phyloP scores from a whole-genome alignment of 2,888 invertebrate species.

The Cosmorhoe ocellata region DNA sequence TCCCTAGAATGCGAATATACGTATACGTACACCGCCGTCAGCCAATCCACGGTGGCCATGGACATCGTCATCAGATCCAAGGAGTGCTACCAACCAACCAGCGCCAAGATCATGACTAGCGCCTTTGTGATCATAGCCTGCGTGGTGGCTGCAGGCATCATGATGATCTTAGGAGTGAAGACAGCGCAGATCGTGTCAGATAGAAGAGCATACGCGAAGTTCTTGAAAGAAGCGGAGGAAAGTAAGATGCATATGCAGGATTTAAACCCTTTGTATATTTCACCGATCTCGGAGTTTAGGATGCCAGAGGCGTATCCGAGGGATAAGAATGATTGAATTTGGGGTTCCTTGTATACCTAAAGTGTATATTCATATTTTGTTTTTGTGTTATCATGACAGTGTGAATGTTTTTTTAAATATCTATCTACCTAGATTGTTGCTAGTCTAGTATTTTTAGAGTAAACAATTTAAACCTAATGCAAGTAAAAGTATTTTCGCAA shows the following conservation, averaged over 20 bases:
- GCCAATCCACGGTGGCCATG: conserved; percentile 54
- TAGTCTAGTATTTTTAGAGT: conserved; percentile 16
- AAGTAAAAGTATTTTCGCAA: no score
- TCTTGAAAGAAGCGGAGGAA: conserved; percentile 68
- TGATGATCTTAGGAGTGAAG: conserved; percentile 66
- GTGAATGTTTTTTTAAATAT: neutral
- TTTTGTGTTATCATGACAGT: conserved; percentile 6
- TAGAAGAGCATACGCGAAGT: conserved; percentile 78
- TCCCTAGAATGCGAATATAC: conserved; percentile 64
- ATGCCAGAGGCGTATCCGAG: conserved; percentile 78
- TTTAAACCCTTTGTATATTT: conserved; percentile 84
- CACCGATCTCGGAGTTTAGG: conserved; percentile 81
- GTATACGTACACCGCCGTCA: conserved; percentile 63
- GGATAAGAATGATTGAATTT: conserved; percentile 58
- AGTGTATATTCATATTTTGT: neutral
- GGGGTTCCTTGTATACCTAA: neutral
- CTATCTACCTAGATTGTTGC: conserved; percentile 2
- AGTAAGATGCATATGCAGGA: conserved; percentile 66
- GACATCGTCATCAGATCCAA: conserved; percentile 63
- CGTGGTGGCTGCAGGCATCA: conserved; percentile 72
- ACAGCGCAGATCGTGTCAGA: conserved; percentile 73
- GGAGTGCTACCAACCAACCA: conserved; percentile 62
- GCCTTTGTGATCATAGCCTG: conserved; percentile 65
- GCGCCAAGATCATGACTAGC: conserved; percentile 61
- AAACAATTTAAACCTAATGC: no score